Evolutionary conservation across 1,140 invertebrate species (phyloP), one percentile per base, ranked within the genome.

Genomic region (Calephelis nemesis): DNA sequence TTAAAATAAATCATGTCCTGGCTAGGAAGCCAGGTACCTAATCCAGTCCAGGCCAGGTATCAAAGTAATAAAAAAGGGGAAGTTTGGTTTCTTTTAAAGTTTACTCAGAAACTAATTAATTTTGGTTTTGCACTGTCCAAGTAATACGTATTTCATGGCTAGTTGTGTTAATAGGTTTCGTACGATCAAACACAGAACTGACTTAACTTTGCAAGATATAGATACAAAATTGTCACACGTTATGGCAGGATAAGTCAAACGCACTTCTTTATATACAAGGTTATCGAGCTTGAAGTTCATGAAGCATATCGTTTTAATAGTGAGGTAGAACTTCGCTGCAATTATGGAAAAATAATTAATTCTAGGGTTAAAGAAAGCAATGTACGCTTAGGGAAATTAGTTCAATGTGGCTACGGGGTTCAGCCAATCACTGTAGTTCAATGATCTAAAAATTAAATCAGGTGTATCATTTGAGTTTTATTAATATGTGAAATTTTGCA

Each of bases 221-320:
- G 10, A 11, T 58, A 19, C 19, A 7, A 58, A 58, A 39, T 58
- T 10, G 30, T 58, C 19, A 58, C 54, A 12, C 19, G 30, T 15
- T 63, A 63, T 67, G 60, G 40, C 9, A 13, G 10, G 5, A 47
- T 42, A 42, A 13, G 8, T 45, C 42, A 52, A 47, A 47, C 0
- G 10, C 62, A 12, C 12, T 50, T n/a, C 69, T 72, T 77, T 82
- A 75, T 81, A 82, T 76, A 70, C 4, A 12, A 58, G 12, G 60
- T 62, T 70, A 76, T 76, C 67, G 74, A 72, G 78, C 74, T 66
- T 78, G 77, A 69, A 74, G 63, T 30, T 45, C 68, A 75, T 80
- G 68, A 71, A 74, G 74, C 76, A 70, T 78, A 54, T 15, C 48
- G 47, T 69, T 68, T 77, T 75, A 69, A 77, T 67, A 66, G 47